Evolutionary conservation across 2,888 invertebrate species (phyloP).

Genomic region (Tenthredo mesomela): DNA sequence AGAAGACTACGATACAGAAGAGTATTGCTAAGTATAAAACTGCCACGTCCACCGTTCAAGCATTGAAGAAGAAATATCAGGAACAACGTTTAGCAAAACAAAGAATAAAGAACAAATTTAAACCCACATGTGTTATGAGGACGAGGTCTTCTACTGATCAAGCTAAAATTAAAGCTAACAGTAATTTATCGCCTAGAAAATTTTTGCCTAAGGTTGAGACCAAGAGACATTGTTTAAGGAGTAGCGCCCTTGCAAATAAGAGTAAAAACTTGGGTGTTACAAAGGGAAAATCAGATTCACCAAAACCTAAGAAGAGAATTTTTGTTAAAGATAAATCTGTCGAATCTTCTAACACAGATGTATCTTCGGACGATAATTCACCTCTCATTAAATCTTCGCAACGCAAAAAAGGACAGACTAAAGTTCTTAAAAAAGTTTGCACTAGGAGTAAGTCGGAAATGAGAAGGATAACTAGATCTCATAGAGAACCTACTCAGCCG

Average conservation of each 20-base stretch:
- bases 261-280: conserved; percentile 55
- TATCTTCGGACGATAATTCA: conserved; percentile 58
- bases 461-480: conserved; percentile 74
- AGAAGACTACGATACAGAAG: conserved; percentile 67
- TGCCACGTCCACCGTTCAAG: conserved; percentile 78
- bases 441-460: conserved; percentile 71
- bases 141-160: conserved; percentile 77
- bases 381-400: conserved; percentile 60
- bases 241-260: conserved; percentile 62
- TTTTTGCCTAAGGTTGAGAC: conserved; percentile 63
- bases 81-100: conserved; percentile 82
- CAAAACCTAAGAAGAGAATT: conserved; percentile 66
- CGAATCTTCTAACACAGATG: conserved; percentile 61
- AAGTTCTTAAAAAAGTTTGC: conserved; percentile 67
- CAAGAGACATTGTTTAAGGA: conserved; percentile 71
- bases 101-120: conserved; percentile 72
- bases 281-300: conserved; percentile 61
- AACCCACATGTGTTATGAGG: conserved; percentile 75
- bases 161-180: conserved; percentile 75
- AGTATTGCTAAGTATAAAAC: conserved; percentile 70
- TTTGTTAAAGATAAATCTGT: conserved; percentile 60
- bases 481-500: conserved; percentile 58
- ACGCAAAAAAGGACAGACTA: conserved; percentile 59
- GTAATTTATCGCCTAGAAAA: conserved; percentile 66
- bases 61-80: conserved; percentile 81